phyloP scores from a whole-genome alignment of 2,113 vertebrate genomes.

The Lophius piscatorius region DNA sequence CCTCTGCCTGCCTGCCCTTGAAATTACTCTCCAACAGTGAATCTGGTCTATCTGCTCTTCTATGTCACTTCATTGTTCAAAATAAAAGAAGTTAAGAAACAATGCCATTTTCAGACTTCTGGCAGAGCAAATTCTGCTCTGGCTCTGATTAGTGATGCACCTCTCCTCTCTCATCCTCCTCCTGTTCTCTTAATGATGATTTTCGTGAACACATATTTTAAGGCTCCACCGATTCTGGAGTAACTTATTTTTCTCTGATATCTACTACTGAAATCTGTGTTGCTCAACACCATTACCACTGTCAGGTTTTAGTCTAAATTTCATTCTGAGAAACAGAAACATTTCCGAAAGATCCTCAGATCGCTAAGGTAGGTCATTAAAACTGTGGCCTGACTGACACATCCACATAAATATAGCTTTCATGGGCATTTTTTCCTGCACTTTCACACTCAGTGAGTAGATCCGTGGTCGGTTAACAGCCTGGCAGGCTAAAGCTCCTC shows the following conservation, averaged over 20 bases:
- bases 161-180: neutral
- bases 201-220: neutral
- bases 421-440: constrained; percentile 16
- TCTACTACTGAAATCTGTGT: no score
- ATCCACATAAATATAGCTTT: constrained; percentile 30
- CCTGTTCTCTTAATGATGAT: neutral
- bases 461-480: constrained; percentile 9
- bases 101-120: neutral
- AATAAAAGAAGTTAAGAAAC: constrained; percentile 6
- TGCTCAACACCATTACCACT: no score
- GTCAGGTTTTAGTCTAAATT: no score
- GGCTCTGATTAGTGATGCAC: neutral
- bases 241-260: neutral
- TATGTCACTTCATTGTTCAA: constrained; percentile 33
- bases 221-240: constrained; percentile 16
- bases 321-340: neutral
- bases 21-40: constrained; percentile 61
- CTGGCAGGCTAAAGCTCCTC: constrained; percentile 8
- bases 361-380: constrained; percentile 5
- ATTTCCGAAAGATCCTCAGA: constrained; percentile 30
- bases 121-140: neutral
- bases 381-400: constrained; percentile 32
- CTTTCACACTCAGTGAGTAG: constrained; percentile 38
- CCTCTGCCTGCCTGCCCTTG: constrained; percentile 60
- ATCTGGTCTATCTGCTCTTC: constrained; percentile 46